These are phyloP conservation scores for Drosophila leonis DNA, from an alignment of 2,888 invertebrate species.

Conservation along the genomic window DNA sequence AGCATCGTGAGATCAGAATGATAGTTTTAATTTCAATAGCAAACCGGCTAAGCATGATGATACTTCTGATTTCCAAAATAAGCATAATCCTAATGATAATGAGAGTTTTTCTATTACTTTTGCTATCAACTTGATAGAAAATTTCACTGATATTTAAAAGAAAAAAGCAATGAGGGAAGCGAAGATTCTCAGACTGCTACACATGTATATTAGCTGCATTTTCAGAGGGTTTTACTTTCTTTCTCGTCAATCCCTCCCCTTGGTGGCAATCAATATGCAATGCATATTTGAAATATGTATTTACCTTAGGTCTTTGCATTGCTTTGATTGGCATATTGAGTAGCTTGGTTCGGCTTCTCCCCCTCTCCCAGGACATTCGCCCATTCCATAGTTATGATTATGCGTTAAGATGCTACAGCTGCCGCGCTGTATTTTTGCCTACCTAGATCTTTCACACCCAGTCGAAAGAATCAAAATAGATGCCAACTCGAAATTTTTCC, in stretches of 20 bases:
- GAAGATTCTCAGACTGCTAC: neutral
- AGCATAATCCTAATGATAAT: neutral
- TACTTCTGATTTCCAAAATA: neutral
- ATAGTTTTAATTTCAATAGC: neutral
- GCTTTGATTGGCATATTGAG: constrained; percentile 33
- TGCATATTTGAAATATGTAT: constrained; percentile 27
- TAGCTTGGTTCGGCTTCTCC: constrained; percentile 10
- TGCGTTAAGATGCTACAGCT: constrained; percentile 48
- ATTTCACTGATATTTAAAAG: neutral
- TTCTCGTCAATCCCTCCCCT: neutral
- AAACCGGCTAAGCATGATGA: neutral
- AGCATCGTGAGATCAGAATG: neutral
- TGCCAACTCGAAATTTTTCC: constrained; percentile 39
- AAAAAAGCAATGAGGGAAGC: neutral
- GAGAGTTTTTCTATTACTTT: neutral
- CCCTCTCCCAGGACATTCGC: constrained; percentile 20
- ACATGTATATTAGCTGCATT: neutral
- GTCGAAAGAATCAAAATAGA: constrained; percentile 10
- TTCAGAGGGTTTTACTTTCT: neutral
- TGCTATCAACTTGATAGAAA: neutral
- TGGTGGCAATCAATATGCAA: constrained; percentile 28
- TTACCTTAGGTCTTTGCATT: constrained; percentile 15
- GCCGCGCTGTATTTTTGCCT: constrained; percentile 45
- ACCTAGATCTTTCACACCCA: constrained; percentile 43
- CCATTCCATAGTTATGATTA: constrained; percentile 20